Evolutionary conservation across 2,113 vertebrate genomes (phyloP).

Genomic region (human (Homo sapiens)): DNA sequence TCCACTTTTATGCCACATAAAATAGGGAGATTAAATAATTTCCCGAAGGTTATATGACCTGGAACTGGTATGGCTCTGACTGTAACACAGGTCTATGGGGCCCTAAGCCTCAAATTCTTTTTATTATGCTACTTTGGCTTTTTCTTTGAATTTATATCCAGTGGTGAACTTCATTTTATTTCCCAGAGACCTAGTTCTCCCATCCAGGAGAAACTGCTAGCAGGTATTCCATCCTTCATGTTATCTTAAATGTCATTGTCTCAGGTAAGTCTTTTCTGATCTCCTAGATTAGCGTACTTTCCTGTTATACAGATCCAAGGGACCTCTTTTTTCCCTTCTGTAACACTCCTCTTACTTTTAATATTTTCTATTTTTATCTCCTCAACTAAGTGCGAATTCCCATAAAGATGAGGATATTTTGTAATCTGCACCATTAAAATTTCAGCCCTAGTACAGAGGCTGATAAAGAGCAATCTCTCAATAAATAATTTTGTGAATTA

Average conservation of each 20-base stretch:
- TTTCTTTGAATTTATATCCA: neutral
- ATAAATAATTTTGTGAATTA: neutral
- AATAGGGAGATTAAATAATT: neutral
- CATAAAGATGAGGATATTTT: neutral
- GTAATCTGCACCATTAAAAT: neutral
- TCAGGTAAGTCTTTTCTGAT: neutral
- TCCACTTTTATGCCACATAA: neutral
- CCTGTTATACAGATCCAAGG: neutral
- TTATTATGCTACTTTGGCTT: neutral
- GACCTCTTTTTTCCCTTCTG: neutral
- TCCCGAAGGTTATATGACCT: neutral
- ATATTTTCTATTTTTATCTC: neutral
- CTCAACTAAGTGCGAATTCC: neutral
- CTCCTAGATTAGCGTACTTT: neutral
- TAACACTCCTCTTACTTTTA: neutral
- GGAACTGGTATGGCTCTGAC: neutral
- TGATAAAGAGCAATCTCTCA: neutral
- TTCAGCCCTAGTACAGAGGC: neutral
- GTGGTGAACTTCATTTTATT: neutral
- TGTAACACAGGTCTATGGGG: neutral
- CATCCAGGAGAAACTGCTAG: neutral
- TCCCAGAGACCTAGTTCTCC: neutral
- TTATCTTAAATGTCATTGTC: neutral
- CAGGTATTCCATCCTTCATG: neutral
- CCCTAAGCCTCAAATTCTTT: neutral